phyloP scores from a whole-genome alignment of 64 coral and sea anemone species.

The Orbicella faveolata region DNA sequence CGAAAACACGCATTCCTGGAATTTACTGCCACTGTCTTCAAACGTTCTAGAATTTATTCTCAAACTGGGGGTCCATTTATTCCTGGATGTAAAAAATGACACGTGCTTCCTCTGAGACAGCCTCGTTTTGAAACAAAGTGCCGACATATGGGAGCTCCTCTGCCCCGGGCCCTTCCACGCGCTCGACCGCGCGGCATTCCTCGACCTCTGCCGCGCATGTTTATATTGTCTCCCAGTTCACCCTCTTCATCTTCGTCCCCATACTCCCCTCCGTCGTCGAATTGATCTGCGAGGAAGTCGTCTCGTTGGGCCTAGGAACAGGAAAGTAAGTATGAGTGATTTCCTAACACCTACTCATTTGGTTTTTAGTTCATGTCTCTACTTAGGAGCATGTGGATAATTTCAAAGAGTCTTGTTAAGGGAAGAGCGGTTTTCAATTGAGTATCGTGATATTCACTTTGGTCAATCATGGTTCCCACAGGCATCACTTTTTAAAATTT shows the following conservation, averaged over 20 bases:
- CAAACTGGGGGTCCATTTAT: conserved; percentile 72
- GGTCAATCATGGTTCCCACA: too few relatives aligned
- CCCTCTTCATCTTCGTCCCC: conserved; percentile 56
- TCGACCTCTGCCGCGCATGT: conserved; percentile 70
- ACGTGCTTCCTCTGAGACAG: conserved; percentile 79
- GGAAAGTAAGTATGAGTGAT: neutral
- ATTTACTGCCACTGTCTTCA: neutral
- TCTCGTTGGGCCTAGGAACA: conserved; percentile 67
- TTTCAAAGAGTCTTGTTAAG: too few relatives aligned
- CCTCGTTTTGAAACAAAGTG: conserved; percentile 91
- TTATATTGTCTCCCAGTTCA: conserved; percentile 61
- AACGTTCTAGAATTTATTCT: conserved; percentile 6
- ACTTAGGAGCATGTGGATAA: too few relatives aligned
- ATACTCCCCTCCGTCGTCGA: conserved; percentile 72
- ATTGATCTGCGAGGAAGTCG: conserved; percentile 54
- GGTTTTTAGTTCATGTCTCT: too few relatives aligned
- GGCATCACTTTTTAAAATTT: too few relatives aligned
- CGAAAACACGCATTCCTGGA: neutral
- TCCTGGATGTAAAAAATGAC: conserved; percentile 90
- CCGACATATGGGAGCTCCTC: conserved; percentile 77
- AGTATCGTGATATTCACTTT: too few relatives aligned
- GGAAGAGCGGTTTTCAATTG: too few relatives aligned
- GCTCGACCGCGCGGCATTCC: conserved; percentile 73
- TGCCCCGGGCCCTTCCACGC: conserved; percentile 73
- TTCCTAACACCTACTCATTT: too few relatives aligned